These are phyloP conservation scores for Phyto melanocephala DNA, from an alignment of 2,888 invertebrate species.

Conservation along the genomic window DNA sequence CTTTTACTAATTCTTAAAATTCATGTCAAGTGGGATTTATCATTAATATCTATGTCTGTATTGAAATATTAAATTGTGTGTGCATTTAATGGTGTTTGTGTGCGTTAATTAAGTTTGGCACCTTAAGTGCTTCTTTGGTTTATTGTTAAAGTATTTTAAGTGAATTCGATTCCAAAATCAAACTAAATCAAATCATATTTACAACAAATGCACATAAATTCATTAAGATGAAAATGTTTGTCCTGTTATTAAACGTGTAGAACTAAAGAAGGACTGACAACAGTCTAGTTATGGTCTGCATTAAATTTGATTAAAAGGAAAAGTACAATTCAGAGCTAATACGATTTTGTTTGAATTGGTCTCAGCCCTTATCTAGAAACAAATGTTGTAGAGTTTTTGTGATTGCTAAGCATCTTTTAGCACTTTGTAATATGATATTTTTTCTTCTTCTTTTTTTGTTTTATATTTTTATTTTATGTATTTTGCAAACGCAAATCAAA, in stretches of 20 bases:
- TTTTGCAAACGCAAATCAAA: constrained; percentile 27
- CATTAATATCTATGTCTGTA: neutral
- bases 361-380: neutral
- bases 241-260: neutral
- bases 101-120: constrained; percentile 53
- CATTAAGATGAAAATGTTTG: neutral
- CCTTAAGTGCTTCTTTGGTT: constrained; percentile 55
- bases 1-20: too few relatives aligned
- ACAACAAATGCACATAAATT: neutral
- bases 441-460: too few relatives aligned
- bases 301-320: too few relatives aligned
- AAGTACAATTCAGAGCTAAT: too few relatives aligned
- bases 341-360: too few relatives aligned
- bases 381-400: neutral
- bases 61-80: neutral
- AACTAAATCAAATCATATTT: constrained; percentile 16
- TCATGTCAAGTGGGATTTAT: too few relatives aligned
- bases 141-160: constrained; percentile 44
- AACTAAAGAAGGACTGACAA: neutral
- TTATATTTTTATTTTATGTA: too few relatives aligned
- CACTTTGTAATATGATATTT: constrained; percentile 61
- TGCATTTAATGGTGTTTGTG: constrained; percentile 18
- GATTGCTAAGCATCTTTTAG: constrained; percentile 23
- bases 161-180: constrained; percentile 19
- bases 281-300: neutral